Percentiles rank a stretch among this genome's conserved stretches.
Evolutionary conservation across 2,888 invertebrate genomes (phyloP).

Genomic region (Lissocephala sabroskyi): DNA sequence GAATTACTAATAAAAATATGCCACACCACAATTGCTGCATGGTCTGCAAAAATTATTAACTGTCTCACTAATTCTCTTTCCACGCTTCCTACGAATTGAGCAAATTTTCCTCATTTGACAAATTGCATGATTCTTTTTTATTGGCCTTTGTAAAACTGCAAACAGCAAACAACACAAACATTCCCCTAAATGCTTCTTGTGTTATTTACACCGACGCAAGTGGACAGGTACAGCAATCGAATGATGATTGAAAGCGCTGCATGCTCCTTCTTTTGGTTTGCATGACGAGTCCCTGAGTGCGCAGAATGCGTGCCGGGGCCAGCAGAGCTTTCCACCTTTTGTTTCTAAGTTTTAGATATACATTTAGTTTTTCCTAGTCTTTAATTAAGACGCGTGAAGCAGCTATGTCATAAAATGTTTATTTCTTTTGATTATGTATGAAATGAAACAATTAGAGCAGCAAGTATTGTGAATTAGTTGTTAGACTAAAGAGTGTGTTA

Average conservation of each 20-base stretch:
- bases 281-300: no score
- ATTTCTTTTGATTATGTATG: no score
- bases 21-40: slow-evolving; percentile 35
- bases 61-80: slow-evolving; percentile 3
- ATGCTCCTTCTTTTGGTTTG: no score
- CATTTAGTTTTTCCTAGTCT: no score
- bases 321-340: no score
- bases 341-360: no score
- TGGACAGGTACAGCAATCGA: slow-evolving; percentile 84
- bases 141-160: slow-evolving; percentile 18
- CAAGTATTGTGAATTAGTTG: slow-evolving; percentile 36
- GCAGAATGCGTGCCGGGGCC: no score
- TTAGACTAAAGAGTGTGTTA: slow-evolving; percentile 3
- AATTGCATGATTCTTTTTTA: slow-evolving; percentile 9
- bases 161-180: slow-evolving; percentile 74
- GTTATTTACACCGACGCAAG: slow-evolving; percentile 96
- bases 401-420: no score
- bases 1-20: slow-evolving; percentile 12
- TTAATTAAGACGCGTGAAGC: no score
- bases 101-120: slow-evolving; percentile 3
- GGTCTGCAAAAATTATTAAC: slow-evolving; percentile 18
- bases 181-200: slow-evolving; percentile 92
- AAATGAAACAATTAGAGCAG: slow-evolving; percentile 57
- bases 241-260: slow-evolving; percentile 4
- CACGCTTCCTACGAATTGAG: slow-evolving; percentile 10